Conservation (phyloP, 1,140 invertebrate genomes). For the Trinorchestia longiramus region DNA sequence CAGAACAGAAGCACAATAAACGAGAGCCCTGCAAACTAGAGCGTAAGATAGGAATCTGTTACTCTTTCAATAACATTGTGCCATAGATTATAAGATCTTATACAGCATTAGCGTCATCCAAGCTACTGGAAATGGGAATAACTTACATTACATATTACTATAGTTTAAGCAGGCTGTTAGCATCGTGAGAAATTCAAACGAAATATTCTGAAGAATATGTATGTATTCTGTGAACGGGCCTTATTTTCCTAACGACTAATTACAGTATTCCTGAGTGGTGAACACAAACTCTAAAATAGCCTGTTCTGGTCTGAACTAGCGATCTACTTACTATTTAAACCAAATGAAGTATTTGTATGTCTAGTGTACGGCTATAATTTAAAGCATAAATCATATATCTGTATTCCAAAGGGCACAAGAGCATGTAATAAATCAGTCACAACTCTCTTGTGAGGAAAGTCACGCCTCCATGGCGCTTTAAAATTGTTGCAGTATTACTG, state of each 20-base stretch:
- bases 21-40: too few relatives aligned
- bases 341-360: background rate
- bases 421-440: background rate
- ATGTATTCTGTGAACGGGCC: background rate
- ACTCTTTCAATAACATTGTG: too few relatives aligned
- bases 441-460: background rate
- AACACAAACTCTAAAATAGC: background rate
- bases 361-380: background rate
- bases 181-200: background rate
- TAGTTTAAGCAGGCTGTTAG: background rate
- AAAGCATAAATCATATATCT: background rate
- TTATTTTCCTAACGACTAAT: background rate
- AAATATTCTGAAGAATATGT: background rate
- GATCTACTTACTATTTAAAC: background rate
- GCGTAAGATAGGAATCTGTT: too few relatives aligned
- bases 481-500: background rate
- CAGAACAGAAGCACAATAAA: too few relatives aligned
- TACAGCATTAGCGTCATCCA: too few relatives aligned
- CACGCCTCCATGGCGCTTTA: background rate
- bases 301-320: background rate
- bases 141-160: background rate
- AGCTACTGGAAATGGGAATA: too few relatives aligned
- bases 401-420: background rate
- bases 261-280: background rate
- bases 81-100: too few relatives aligned